phyloP scores from a whole-genome alignment of 2,113 vertebrate species.

The Elephas maximus region DNA sequence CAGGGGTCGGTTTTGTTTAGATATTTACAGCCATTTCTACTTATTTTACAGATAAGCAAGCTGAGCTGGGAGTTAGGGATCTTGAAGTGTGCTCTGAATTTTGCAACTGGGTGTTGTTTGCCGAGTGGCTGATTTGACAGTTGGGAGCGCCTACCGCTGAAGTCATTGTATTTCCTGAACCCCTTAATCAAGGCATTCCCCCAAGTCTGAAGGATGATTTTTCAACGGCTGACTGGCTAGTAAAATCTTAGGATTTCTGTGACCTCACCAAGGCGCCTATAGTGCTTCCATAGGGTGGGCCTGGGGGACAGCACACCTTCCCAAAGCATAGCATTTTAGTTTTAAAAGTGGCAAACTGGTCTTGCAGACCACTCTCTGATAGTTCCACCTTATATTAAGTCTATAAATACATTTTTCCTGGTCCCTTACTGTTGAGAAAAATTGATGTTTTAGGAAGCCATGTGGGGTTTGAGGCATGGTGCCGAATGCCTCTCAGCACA shows the following conservation, averaged over 20 bases:
- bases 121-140: slow-evolving; percentile 1
- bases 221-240: background rate
- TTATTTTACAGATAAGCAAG: background rate
- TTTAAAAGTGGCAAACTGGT: background rate
- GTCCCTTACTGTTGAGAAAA: background rate
- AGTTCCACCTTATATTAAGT: background rate
- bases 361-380: background rate
- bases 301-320: background rate
- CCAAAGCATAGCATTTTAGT: background rate
- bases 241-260: background rate
- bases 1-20: background rate
- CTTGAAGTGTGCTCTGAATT: slow-evolving; percentile 30
- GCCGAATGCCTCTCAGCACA: background rate
- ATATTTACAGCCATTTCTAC: background rate
- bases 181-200: background rate
- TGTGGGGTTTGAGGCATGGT: background rate
- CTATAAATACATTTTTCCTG: background rate
- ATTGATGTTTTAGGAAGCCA: background rate
- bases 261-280: background rate
- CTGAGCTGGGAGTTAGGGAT: background rate
- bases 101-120: slow-evolving; percentile 19
- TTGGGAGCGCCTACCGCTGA: background rate
- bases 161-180: background rate
- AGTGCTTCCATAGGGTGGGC: background rate
- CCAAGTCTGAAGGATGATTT: background rate